These are phyloP conservation scores for Pararge aegeria DNA, from an alignment of 1,140 invertebrate species.

Conservation along the genomic window DNA sequence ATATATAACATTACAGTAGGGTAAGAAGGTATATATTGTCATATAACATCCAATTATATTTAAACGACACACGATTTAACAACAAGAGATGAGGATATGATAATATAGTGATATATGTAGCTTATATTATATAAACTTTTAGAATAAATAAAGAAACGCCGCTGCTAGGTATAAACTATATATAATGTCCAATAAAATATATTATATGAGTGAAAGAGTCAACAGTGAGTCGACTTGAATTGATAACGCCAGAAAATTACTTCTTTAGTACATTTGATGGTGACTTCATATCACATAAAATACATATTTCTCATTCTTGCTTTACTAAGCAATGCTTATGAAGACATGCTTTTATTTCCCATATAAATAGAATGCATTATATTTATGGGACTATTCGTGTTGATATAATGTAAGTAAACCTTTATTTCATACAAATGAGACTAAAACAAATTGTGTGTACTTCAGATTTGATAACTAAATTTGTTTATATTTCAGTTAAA, in stretches of 20 bases:
- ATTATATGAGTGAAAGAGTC: conserved; percentile 61
- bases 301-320: too few relatives aligned
- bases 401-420: conserved; percentile 4
- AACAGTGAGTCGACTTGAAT: conserved; percentile 62
- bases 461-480: too few relatives aligned
- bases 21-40: conserved; percentile 74
- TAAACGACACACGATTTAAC: conserved; percentile 61
- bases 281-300: too few relatives aligned
- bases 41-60: conserved; percentile 58
- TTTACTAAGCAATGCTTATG: too few relatives aligned
- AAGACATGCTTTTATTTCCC: too few relatives aligned
- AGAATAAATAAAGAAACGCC: conserved; percentile 37
- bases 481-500: too few relatives aligned
- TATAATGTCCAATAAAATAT: conserved; percentile 58
- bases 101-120: conserved; percentile 49
- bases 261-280: too few relatives aligned
- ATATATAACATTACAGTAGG: conserved; percentile 27
- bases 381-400: too few relatives aligned
- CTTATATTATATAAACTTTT: conserved; percentile 40
- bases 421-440: not conserved
- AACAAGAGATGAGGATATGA: conserved; percentile 72
- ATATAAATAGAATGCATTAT: too few relatives aligned
- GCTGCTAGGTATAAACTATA: conserved; percentile 49
- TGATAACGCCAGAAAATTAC: conserved; percentile 48
- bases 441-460: too few relatives aligned